These are phyloP conservation scores for Drosophila ohnishii DNA, from an alignment of 1,140 invertebrate genomes.

Conservation along the genomic window DNA sequence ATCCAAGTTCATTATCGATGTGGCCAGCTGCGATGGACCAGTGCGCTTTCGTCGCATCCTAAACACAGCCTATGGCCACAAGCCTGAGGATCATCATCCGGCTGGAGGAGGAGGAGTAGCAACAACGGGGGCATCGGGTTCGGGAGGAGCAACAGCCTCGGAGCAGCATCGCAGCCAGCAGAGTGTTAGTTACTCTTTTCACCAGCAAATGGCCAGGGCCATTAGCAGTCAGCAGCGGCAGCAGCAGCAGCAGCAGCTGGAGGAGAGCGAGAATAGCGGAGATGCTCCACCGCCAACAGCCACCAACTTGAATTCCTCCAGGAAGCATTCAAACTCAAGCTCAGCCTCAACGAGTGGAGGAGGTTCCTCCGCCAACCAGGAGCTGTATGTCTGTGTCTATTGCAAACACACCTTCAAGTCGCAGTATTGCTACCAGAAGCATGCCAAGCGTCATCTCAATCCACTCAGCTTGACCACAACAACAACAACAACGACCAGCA, in stretches of 20 bases:
- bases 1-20: slow-evolving; percentile 87
- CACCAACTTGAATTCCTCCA: background rate
- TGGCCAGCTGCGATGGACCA: slow-evolving; percentile 94
- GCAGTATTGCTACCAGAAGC: slow-evolving; percentile 92
- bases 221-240: slow-evolving; percentile 77
- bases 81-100: slow-evolving; percentile 60
- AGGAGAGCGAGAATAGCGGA: slow-evolving; percentile 79
- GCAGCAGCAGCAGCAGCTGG: slow-evolving; percentile 61
- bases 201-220: slow-evolving; percentile 82
- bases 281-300: background rate
- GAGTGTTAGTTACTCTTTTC: slow-evolving; percentile 79
- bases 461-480: slow-evolving; percentile 81
- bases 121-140: background rate
- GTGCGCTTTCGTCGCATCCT: slow-evolving; percentile 91
- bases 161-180: slow-evolving; percentile 74
- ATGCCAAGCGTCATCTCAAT: slow-evolving; percentile 88
- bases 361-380: slow-evolving; percentile 69
- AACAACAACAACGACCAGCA: slow-evolving; percentile 1
- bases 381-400: slow-evolving; percentile 88
- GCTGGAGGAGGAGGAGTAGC: slow-evolving; percentile 12
- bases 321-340: background rate
- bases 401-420: slow-evolving; percentile 92
- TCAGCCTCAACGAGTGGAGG: slow-evolving; percentile 4
- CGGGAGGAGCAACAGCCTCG: slow-evolving; percentile 19
- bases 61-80: slow-evolving; percentile 88